Evolutionary conservation across 2,888 invertebrate species (phyloP), one percentile per base, ranked within the genome.

Genomic region (Callyntrura guangdongensis): DNA sequence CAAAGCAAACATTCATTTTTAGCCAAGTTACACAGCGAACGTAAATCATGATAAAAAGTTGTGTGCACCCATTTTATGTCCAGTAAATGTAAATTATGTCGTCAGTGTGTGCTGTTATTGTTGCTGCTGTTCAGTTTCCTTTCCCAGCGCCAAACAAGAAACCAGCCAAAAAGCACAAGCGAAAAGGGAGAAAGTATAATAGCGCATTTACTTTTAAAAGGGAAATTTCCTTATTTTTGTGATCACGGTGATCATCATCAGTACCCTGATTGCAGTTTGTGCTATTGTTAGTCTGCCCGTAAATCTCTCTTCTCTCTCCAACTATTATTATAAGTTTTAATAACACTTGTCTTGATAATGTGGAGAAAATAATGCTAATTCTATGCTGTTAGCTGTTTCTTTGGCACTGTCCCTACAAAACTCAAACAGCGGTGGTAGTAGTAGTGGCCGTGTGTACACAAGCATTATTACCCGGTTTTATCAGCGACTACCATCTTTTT

Each of bases 1-100:
- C 36, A 6, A 36, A 36, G 67, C 25, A 83, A 77, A 86, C 86
- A 86, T 56, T 27, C 86, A 86, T 45, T 79, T 36, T 67, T 81
- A 79, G 59, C 61, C 27, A 64, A 67, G n/a, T 17, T 79, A 45
- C 59, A 67, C 2, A 6, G 6, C 2, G 88, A 49, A 82, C 61
- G 90, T 90, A 90, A 90, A 90, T 90, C 90, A 90, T 86, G 90
- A 90, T 90, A 90, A 86, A 90, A 85, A 77, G 36, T 90, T 90
- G 86, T 56, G 86, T 64, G n/a, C n/a, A 72, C 86, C 82, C 86
- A 83, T 90, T 90, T 90, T 86, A 86, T 90, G 90, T 86, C 90
- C 82, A 86, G 90, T 90, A 90, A 90, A 90, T 90, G 90, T 90
- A 90, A 90, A 90, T 90, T 90, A 90, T 90, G 90, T 90, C 90